These are phyloP conservation scores for Rhagium mordax DNA, from an alignment of 2,888 invertebrate species.

Conservation along the genomic window DNA sequence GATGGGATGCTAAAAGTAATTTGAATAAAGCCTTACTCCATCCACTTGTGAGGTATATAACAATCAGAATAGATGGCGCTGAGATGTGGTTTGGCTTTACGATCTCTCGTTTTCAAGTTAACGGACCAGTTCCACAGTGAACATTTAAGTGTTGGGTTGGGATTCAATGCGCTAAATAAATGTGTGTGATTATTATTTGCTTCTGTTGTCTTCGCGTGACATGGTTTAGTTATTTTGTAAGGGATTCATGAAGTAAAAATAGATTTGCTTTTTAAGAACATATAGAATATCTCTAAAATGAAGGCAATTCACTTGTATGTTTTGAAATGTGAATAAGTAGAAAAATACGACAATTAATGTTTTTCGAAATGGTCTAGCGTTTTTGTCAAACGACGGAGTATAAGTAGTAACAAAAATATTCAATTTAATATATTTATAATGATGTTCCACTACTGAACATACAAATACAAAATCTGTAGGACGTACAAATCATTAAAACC, in stretches of 20 bases:
- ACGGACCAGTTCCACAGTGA: slow-evolving; percentile 21
- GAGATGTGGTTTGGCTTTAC: slow-evolving; percentile 26
- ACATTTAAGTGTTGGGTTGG: slow-evolving; percentile 10
- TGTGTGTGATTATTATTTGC: slow-evolving; percentile 13
- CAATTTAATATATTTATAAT: too few relatives aligned
- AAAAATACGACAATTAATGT: too few relatives aligned
- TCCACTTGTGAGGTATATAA: slow-evolving; percentile 36
- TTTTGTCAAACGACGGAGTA: too few relatives aligned
- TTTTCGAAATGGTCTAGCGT: too few relatives aligned
- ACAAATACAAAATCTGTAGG: too few relatives aligned
- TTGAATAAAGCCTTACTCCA: slow-evolving; percentile 43
- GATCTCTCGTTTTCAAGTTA: slow-evolving; percentile 27
- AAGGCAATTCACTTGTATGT: too few relatives aligned
- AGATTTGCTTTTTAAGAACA: neutral
- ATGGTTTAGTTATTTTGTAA: neutral
- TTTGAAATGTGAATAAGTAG: too few relatives aligned
- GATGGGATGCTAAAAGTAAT: slow-evolving; percentile 41
- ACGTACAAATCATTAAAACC: too few relatives aligned
- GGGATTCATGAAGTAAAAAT: neutral
- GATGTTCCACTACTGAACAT: too few relatives aligned
- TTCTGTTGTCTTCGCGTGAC: slow-evolving; percentile 7
- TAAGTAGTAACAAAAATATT: too few relatives aligned
- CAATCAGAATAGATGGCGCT: slow-evolving; percentile 44
- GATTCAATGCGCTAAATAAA: slow-evolving; percentile 15
- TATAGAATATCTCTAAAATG: too few relatives aligned